These are phyloP conservation scores for Papilio gigon DNA, from an alignment of 2,888 invertebrate species.

Conservation along the genomic window DNA sequence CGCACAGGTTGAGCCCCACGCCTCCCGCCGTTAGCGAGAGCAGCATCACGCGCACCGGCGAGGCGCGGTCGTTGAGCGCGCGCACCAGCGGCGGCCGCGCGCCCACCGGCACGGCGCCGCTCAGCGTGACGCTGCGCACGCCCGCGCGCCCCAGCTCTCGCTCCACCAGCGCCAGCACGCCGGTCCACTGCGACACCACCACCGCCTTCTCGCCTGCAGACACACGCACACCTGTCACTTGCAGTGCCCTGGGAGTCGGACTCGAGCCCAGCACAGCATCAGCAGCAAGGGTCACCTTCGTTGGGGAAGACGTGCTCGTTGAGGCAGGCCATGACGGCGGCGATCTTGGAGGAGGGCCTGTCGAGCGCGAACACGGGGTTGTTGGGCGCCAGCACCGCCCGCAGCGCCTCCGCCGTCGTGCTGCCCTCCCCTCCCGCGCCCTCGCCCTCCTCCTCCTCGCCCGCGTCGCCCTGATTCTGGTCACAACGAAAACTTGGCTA, in stretches of 20 bases:
- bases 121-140: constrained; percentile 85
- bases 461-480: constrained; percentile 49
- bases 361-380: constrained; percentile 87
- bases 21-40: constrained; percentile 96
- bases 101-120: constrained; percentile 88
- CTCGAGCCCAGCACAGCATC: too few species aligned
- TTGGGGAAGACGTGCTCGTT: constrained; percentile 76
- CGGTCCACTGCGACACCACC: constrained; percentile 97
- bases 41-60: constrained; percentile 86
- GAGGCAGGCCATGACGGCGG: constrained; percentile 82
- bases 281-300: too few species aligned
- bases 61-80: constrained; percentile 85
- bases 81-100: constrained; percentile 87
- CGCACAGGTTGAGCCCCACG: constrained; percentile 95
- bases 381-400: constrained; percentile 83
- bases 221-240: too few species aligned
- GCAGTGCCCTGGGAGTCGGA: too few species aligned
- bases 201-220: constrained; percentile 86
- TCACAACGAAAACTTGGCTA: not conserved
- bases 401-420: constrained; percentile 80
- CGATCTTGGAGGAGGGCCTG: constrained; percentile 86
- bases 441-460: constrained; percentile 50
- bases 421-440: constrained; percentile 61
- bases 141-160: constrained; percentile 80
- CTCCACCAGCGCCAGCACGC: constrained; percentile 88